Base-by-base conservation (phyloP, 2,888 invertebrate genomes). In the Alloscopus bannaensis region DNA sequence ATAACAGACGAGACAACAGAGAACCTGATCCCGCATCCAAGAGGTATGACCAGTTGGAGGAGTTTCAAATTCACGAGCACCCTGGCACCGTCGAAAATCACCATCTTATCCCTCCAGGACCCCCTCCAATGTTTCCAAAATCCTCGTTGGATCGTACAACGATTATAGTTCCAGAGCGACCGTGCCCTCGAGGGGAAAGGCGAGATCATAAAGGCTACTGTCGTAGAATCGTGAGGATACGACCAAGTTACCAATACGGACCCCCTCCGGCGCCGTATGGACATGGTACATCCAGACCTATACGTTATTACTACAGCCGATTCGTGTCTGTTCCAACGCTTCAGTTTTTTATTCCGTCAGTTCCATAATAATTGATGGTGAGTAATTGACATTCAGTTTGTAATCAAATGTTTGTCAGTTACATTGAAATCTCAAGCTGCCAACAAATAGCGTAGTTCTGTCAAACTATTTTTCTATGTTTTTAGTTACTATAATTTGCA, bases 261-360 rank as follows among this genome's bases (percentile, higher is more conserved):
- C 82, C 81, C 22, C 83, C 83, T 40, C 82, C 76, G 2, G 64
- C 78, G 29, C 59, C 71, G 0, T 70, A 70, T 36, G 52, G 52
- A 16, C 52, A n/a, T n/a, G 77, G 77, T 29, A 45, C 71, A 1
- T 71, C 73, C 0, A 68, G 84, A 42, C 85, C 85, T 1, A 69
- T 81, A 26, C 50, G 85, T 36, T 85, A 83, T 40, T 85, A 84
- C 60, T 85, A 85, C 50, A 80, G 84, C 20, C 59, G 85, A 40
- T 84, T 83, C 64, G 85, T 85, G 16, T 81, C 85, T 11, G 84
- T 85, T 16, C 85, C 85, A 18, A 83, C 85, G 2, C 81, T 85
- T 29, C 85, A 85, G 36, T 85, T 85, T 59, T 84, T 85, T 62
- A 77, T 84, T 66, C 85, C 82, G 20, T 18, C 72, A 11, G 78